These are phyloP conservation scores for Oreochromis niloticus DNA, from an alignment of 2,113 vertebrate species.

Conservation along the genomic window DNA sequence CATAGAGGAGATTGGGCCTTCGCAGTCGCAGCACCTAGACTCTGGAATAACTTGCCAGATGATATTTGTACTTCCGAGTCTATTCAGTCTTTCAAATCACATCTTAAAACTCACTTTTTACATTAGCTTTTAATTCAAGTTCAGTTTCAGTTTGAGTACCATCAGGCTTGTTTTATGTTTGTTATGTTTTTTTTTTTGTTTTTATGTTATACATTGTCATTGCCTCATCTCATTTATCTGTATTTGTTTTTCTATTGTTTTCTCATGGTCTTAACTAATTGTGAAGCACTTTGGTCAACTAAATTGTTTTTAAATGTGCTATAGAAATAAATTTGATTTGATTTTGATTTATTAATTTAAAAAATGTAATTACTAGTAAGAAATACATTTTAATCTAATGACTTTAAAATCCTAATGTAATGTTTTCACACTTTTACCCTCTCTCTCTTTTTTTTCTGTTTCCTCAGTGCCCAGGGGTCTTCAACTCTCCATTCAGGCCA, in stretches of 20 bases:
- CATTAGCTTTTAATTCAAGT: background rate
- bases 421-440: background rate
- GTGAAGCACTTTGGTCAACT: background rate
- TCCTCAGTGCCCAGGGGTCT: conserved; percentile 83
- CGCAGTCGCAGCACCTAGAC: background rate
- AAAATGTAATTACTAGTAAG: background rate
- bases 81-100: background rate
- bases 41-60: background rate
- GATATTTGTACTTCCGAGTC: background rate
- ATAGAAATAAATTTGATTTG: background rate
- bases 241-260: background rate
- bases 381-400: background rate
- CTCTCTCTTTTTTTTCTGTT: background rate
- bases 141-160: background rate
- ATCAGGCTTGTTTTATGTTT: background rate
- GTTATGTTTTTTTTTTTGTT: accelerated
- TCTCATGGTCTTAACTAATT: background rate
- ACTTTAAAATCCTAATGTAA: background rate
- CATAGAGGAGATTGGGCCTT: background rate
- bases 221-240: background rate
- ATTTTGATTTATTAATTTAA: background rate
- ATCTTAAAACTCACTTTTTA: background rate
- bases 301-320: background rate
- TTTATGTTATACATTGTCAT: background rate
- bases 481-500: conserved; percentile 84